Conservation (phyloP, 1,140 invertebrate species). For the Centruroides sculpturatus region DNA sequence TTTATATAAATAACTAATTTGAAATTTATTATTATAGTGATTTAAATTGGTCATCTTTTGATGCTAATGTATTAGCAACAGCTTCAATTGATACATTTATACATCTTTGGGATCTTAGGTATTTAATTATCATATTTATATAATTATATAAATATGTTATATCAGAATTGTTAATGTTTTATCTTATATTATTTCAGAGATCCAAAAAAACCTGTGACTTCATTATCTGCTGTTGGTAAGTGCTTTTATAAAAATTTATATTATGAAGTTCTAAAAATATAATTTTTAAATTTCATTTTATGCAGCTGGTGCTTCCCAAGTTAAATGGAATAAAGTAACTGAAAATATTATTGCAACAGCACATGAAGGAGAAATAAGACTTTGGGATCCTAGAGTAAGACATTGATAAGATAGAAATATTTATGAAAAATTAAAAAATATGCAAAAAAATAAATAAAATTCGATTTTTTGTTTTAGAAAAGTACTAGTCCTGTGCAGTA, state of each 20-base stretch:
- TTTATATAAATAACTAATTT: too few relatives aligned
- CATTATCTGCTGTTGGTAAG: constrained; percentile 60
- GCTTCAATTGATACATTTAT: constrained; percentile 89
- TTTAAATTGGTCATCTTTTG: constrained; percentile 79
- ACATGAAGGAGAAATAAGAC: constrained; percentile 84
- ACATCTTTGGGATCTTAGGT: constrained; percentile 73
- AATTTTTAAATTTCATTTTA: background rate
- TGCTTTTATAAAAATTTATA: constrained; percentile 5
- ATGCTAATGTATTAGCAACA: constrained; percentile 75
- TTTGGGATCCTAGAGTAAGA: constrained; percentile 72
- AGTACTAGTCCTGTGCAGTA: constrained; percentile 73
- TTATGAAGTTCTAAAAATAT: too few relatives aligned
- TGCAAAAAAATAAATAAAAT: background rate
- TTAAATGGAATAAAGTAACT: constrained; percentile 79
- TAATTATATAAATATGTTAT: background rate
- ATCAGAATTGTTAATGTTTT: background rate
- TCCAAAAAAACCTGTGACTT: constrained; percentile 57
- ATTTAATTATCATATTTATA: background rate
- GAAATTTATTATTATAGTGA: constrained; percentile 46
- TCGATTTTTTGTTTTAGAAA: constrained; percentile 37
- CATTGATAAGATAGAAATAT: background rate
- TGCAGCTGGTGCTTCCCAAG: constrained; percentile 77
- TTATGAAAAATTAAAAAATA: background rate
- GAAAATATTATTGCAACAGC: constrained; percentile 74
- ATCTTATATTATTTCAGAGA: constrained; percentile 39